Percentiles rank a stretch among this genome's conserved stretches.
These are phyloP conservation scores for Indicator maculatus DNA, from an alignment of 2,113 vertebrate genomes.

Conservation along the genomic window DNA sequence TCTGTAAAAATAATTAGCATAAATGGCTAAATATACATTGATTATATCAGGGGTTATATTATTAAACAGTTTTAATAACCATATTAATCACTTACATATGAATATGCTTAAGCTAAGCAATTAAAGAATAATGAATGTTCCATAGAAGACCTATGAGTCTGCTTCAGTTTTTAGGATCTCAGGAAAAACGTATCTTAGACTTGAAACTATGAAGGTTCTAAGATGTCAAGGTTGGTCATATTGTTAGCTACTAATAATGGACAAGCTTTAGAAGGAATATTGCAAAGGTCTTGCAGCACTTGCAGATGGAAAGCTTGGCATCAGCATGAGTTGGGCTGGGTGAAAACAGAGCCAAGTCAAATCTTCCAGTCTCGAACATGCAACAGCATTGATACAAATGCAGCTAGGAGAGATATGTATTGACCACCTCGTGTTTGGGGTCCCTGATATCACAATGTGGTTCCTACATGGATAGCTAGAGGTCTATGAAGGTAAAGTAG, in stretches of 20 bases:
- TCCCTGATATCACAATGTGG: fast-evolving
- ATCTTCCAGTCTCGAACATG: not conserved
- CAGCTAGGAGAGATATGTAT: fast-evolving
- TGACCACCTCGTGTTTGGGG: fast-evolving
- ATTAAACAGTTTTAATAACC: not conserved
- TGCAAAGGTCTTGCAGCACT: not conserved
- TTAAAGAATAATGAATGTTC: not conserved
- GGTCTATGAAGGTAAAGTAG: not conserved
- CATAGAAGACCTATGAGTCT: fast-evolving
- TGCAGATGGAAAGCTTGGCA: not conserved
- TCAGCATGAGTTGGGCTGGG: not conserved
- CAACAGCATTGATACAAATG: not conserved
- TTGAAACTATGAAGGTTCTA: not conserved
- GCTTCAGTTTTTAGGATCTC: not conserved
- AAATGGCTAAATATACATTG: not conserved
- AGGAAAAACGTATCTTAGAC: not conserved
- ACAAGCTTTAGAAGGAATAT: not conserved
- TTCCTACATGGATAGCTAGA: not conserved
- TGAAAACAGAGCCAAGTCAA: not conserved
- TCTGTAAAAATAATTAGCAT: not conserved
- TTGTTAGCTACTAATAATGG: not conserved
- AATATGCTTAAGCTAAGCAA: not conserved
- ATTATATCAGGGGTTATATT: not conserved
- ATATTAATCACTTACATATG: not conserved
- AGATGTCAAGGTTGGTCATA: not conserved